Conservation (phyloP, 2,113 vertebrate genomes). For the Percopsis transmontana region DNA sequence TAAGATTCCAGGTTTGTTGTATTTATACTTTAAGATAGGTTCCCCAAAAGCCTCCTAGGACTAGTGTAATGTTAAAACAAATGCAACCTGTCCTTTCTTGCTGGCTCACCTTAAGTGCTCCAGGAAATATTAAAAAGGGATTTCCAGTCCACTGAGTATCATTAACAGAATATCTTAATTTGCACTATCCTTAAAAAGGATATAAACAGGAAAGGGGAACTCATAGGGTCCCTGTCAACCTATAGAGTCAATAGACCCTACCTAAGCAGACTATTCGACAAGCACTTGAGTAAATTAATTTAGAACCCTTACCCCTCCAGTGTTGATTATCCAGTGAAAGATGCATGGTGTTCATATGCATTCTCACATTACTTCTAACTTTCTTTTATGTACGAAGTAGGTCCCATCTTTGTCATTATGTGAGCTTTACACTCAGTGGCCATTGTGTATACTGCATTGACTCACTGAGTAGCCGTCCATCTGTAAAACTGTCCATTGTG, state of each 20-base stretch:
- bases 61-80: neutral
- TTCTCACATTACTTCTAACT: conserved; percentile 28
- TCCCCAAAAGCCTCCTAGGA: neutral
- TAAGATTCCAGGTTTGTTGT: too few species aligned
- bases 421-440: conserved; percentile 43
- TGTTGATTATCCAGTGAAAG: conserved; percentile 17
- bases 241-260: too few species aligned
- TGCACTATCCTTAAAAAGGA: too few species aligned
- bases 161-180: too few species aligned
- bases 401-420: conserved; percentile 13
- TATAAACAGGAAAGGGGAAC: too few species aligned
- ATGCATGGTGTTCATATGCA: conserved; percentile 36
- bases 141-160: too few species aligned
- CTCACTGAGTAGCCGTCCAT: conserved; percentile 38
- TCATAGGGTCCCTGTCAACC: too few species aligned
- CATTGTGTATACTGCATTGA: conserved; percentile 37
- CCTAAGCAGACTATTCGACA: too few species aligned
- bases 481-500: conserved; percentile 51
- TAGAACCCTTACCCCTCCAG: conserved; percentile 36
- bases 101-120: too few species aligned
- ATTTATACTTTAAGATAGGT: neutral
- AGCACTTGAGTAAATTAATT: too few species aligned
- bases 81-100: too few species aligned
- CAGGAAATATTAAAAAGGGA: too few species aligned
- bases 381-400: conserved; percentile 18